Conservation (phyloP, 37 sponge, comb jelly and placozoan genomes). For the Petrosia ficiformis region DNA sequence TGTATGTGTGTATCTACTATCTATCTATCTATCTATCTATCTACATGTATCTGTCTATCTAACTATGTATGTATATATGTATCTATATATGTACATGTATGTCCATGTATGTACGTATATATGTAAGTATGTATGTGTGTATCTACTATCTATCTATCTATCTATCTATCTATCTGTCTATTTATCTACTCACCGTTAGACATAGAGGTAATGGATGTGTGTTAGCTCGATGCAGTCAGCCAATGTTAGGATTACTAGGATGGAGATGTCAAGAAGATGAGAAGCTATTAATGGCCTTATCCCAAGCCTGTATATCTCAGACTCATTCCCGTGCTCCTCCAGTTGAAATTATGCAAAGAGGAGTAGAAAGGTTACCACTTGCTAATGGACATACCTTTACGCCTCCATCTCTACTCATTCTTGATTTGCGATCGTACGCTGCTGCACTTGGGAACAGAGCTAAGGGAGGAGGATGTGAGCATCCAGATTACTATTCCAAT, state of each 20-base stretch:
- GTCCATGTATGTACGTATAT: too few species aligned
- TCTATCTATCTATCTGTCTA: constrained; percentile 2
- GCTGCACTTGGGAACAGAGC: constrained; percentile 89
- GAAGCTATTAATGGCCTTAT: constrained; percentile 62
- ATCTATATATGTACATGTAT: too few species aligned
- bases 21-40: too few species aligned
- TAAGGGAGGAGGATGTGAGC: constrained; percentile 88
- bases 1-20: too few species aligned
- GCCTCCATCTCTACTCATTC: constrained; percentile 43
- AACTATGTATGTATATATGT: too few species aligned
- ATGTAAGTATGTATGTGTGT: too few species aligned
- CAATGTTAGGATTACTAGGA: constrained; percentile 80
- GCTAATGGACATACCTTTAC: neutral
- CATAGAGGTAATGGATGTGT: constrained; percentile 82
- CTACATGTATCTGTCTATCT: too few species aligned
- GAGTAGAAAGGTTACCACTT: neutral
- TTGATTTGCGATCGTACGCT: constrained; percentile 81
- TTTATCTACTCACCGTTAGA: constrained; percentile 20
- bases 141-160: neutral
- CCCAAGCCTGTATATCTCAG: constrained; percentile 19
- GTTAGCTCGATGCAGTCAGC: constrained; percentile 84
- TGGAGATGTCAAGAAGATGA: constrained; percentile 81
- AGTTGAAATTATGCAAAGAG: neutral
- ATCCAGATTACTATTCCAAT: constrained; percentile 83
- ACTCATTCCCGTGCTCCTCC: neutral